A percentile compares a stretch with the other conserved stretches of the same genome.
Conservation (phyloP, 2,888 invertebrate genomes). For the Mechanitis mazaeus region DNA sequence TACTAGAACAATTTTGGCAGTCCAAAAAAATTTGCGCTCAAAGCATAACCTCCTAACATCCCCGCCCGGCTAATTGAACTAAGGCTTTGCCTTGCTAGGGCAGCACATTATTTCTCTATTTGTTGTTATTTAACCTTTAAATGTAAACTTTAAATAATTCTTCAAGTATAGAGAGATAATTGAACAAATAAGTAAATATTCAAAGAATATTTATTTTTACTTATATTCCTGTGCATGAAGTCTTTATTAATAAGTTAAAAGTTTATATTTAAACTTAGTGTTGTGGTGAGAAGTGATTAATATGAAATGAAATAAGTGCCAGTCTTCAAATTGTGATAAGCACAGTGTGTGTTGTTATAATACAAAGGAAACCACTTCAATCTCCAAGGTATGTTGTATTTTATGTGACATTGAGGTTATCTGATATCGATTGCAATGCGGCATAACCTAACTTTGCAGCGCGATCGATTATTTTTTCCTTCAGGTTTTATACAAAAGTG, state of each 20-base stretch:
- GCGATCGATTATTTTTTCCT: not conserved
- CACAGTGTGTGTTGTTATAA: slow-evolving; percentile 20
- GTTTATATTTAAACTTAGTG: not conserved
- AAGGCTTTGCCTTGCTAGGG: not conserved
- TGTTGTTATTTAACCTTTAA: too few relatives aligned
- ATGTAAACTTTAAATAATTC: too few relatives aligned
- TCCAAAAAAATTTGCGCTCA: slow-evolving; percentile 14
- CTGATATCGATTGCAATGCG: slow-evolving; percentile 24
- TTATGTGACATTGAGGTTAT: slow-evolving; percentile 16
- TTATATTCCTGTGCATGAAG: too few relatives aligned
- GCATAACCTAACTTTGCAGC: slow-evolving; percentile 16
- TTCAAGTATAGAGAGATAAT: too few relatives aligned
- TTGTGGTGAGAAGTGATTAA: slow-evolving; percentile 12
- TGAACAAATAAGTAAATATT: too few relatives aligned
- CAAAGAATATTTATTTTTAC: too few relatives aligned
- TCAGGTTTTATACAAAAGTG: too few relatives aligned
- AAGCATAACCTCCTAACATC: not conserved
- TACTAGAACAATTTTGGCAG: slow-evolving; percentile 23
- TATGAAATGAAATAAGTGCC: slow-evolving; percentile 26
- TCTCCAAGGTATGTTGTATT: slow-evolving; percentile 11
- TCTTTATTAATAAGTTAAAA: slow-evolving; percentile 9
- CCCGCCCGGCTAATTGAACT: not conserved
- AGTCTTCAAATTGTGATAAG: slow-evolving; percentile 40
- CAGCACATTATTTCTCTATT: not conserved
- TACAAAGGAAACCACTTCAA: not conserved